Percentiles rank a stretch among this genome's conserved stretches.
phyloP scores from a whole-genome alignment of 2,113 vertebrate genomes.

The Sinocyclocheilus grahami region DNA sequence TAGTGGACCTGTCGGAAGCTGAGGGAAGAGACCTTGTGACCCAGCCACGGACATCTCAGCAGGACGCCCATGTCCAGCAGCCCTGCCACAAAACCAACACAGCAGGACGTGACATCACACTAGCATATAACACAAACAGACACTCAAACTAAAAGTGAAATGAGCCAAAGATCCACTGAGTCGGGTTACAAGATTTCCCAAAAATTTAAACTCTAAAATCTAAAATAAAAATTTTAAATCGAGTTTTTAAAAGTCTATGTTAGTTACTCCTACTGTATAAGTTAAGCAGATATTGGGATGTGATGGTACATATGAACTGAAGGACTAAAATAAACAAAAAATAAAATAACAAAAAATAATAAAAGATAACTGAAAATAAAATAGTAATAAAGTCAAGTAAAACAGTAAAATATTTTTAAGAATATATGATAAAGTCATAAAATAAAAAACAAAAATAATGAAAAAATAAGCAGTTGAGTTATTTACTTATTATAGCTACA shows the following conservation, averaged over 20 bases:
- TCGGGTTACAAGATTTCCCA: not conserved
- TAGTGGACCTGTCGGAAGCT: not conserved
- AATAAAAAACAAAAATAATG: too few species aligned
- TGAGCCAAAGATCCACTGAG: not conserved
- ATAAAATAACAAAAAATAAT: too few species aligned
- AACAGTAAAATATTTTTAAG: not conserved
- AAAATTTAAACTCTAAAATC: not conserved
- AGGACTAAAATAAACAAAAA: not conserved
- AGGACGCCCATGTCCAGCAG: slow-evolving; percentile 47
- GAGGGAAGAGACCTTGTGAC: slow-evolving; percentile 22
- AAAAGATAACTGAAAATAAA: too few species aligned
- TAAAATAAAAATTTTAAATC: too few species aligned
- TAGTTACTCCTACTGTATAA: not conserved
- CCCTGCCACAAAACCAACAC: slow-evolving; percentile 48
- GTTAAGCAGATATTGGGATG: not conserved
- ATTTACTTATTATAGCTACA: too few species aligned
- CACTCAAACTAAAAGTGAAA: not conserved
- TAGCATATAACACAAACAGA: not conserved
- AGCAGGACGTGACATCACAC: slow-evolving; percentile 48
- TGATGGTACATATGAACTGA: not conserved
- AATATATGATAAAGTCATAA: too few species aligned
- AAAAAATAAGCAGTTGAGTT: too few species aligned
- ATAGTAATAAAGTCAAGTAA: not conserved
- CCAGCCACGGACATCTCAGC: slow-evolving; percentile 46
- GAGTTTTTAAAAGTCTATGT: not conserved